Conservation (phyloP, 2,888 invertebrate species). For the Papilio demoleus region DNA sequence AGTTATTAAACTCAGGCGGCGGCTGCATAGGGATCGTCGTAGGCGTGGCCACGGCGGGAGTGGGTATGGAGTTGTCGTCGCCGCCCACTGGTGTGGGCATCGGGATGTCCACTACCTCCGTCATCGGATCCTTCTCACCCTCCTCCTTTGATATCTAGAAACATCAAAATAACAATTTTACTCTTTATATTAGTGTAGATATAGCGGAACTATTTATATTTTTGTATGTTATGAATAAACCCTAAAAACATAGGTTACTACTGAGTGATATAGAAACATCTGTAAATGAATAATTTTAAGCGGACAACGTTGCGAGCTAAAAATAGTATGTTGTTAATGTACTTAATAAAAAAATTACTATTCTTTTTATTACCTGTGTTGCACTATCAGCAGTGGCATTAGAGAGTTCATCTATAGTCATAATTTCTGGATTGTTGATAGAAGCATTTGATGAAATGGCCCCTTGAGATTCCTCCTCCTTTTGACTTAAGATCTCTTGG, state of each 20-base stretch:
- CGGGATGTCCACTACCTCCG: conserved; percentile 87
- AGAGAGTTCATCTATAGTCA: conserved; percentile 70
- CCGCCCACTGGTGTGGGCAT: conserved; percentile 82
- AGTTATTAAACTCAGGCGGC: conserved; percentile 32
- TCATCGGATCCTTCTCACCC: conserved; percentile 57
- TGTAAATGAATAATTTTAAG: too few species aligned
- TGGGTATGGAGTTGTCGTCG: conserved; percentile 46
- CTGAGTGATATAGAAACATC: too few species aligned
- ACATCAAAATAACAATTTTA: background rate
- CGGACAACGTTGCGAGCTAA: background rate
- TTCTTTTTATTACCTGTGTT: conserved; percentile 59
- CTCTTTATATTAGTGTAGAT: too few species aligned
- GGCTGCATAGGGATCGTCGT: conserved; percentile 32
- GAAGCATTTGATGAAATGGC: conserved; percentile 63
- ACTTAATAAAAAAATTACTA: background rate
- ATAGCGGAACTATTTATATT: too few species aligned
- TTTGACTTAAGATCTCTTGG: conserved; percentile 87
- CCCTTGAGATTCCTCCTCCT: conserved; percentile 82
- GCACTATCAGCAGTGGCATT: conserved; percentile 66
- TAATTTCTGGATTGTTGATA: conserved; percentile 63
- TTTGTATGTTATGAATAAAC: too few species aligned
- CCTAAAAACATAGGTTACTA: too few species aligned
- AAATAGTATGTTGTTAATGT: background rate
- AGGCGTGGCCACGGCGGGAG: conserved; percentile 56
- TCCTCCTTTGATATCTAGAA: conserved; percentile 70